Evolutionary conservation across 2,113 vertebrate species (phyloP).

Genomic region (Myrmecophaga tridactyla): DNA sequence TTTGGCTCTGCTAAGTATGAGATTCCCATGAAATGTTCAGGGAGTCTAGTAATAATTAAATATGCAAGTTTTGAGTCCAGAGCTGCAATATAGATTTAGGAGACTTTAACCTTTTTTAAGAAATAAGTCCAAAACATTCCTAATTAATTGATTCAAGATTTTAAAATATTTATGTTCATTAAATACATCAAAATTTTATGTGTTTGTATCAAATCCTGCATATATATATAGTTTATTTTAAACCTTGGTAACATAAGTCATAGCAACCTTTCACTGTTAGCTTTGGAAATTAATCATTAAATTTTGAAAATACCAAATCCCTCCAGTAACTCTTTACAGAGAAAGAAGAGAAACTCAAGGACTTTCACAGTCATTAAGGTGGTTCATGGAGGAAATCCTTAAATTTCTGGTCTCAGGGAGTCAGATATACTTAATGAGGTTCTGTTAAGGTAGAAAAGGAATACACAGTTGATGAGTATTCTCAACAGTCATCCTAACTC

Average conservation of each 20-base stretch:
- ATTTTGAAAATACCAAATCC: neutral
- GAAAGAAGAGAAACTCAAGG: neutral
- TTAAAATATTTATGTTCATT: neutral
- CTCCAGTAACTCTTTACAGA: neutral
- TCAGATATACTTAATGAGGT: neutral
- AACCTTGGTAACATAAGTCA: neutral
- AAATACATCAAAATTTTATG: neutral
- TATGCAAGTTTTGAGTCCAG: neutral
- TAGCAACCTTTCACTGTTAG: neutral
- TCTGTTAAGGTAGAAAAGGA: neutral
- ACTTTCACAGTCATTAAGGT: neutral
- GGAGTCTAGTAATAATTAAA: neutral
- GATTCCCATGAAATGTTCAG: neutral
- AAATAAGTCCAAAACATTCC: neutral
- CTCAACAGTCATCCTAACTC: neutral
- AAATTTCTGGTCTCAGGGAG: neutral
- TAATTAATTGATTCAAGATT: neutral
- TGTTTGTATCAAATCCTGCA: neutral
- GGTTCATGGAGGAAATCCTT: neutral
- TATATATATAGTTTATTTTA: neutral
- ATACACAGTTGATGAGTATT: neutral
- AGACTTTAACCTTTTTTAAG: neutral
- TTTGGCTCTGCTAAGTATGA: neutral
- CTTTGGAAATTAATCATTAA: neutral
- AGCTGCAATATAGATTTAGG: neutral